Conservation (phyloP, 1,140 invertebrate species). For the Drosophila elegans region DNA sequence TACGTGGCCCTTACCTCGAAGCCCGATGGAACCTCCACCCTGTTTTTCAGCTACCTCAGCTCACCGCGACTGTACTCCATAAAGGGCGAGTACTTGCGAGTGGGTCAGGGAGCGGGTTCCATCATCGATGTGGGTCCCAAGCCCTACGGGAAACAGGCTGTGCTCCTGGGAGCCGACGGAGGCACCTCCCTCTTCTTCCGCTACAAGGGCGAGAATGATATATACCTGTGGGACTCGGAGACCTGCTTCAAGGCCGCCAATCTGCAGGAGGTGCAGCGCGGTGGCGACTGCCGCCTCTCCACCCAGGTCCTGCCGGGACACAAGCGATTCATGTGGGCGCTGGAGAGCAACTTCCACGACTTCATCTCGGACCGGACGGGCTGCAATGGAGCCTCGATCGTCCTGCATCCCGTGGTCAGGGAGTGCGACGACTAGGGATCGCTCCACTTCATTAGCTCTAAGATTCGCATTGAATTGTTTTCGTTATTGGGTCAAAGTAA, state of each 20-base stretch:
- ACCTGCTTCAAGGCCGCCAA: conserved; percentile 86
- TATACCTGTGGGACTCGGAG: conserved; percentile 88
- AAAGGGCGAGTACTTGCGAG: conserved; percentile 85
- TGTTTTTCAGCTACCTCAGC: conserved; percentile 88
- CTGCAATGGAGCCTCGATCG: conserved; percentile 86
- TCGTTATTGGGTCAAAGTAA: conserved; percentile 48
- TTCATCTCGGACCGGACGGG: conserved; percentile 87
- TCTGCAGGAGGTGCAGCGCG: conserved; percentile 86
- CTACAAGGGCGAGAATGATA: conserved; percentile 87
- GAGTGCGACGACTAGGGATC: conserved; percentile 73
- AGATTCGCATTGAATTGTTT: conserved; percentile 15
- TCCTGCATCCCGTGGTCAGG: conserved; percentile 86
- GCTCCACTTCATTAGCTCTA: conserved; percentile 23
- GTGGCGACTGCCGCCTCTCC: conserved; percentile 87
- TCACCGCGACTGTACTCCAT: conserved; percentile 87
- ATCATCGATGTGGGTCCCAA: conserved; percentile 87
- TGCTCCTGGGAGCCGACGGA: conserved; percentile 87
- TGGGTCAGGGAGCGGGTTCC: conserved; percentile 85
- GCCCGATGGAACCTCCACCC: conserved; percentile 84
- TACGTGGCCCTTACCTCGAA: conserved; percentile 86
- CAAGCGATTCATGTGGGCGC: conserved; percentile 87
- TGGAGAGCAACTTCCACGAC: conserved; percentile 89
- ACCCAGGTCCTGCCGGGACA: conserved; percentile 87
- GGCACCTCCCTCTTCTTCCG: conserved; percentile 87
- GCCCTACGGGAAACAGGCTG: conserved; percentile 85